Evolutionary conservation across 2,888 invertebrate species (phyloP).

Genomic region (Chromoteleia sp.): DNA sequence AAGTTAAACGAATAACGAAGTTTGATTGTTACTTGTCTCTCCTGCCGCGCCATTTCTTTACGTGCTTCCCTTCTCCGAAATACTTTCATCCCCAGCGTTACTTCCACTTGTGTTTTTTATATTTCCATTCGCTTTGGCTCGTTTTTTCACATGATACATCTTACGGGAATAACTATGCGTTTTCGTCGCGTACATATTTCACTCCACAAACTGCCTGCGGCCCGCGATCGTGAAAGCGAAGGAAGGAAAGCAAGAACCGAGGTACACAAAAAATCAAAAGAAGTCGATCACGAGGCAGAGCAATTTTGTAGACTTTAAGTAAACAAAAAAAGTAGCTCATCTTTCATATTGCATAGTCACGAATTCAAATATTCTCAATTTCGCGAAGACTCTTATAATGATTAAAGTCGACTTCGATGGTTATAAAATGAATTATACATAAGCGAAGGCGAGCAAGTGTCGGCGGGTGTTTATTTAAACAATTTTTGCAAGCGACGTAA

Average conservation of each 20-base stretch:
- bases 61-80: not conserved
- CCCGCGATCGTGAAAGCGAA: constrained; percentile 70
- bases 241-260: constrained; percentile 64
- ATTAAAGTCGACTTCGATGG: constrained; percentile 39
- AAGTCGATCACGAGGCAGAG: constrained; percentile 65
- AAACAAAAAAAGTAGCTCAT: constrained; percentile 65
- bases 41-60: not conserved
- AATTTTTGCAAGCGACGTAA: too few species aligned
- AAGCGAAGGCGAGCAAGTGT: not conserved
- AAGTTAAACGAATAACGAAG: not conserved
- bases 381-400: constrained; percentile 52
- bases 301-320: constrained; percentile 67
- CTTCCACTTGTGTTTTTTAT: constrained; percentile 45
- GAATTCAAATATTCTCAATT: constrained; percentile 59
- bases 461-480: not conserved
- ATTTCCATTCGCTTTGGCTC: constrained; percentile 48
- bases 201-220: constrained; percentile 74
- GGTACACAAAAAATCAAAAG: constrained; percentile 68
- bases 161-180: constrained; percentile 72
- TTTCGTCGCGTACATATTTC: constrained; percentile 75
- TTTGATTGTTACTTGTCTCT: constrained; percentile 29
- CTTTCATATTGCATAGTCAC: constrained; percentile 56
- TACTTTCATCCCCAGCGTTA: constrained; percentile 40
- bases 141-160: constrained; percentile 68
- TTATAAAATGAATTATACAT: constrained; percentile 46